Evolutionary conservation across 2,888 invertebrate genomes (phyloP), one percentile per base, ranked within the genome.

Genomic region (Griposia aprilina): DNA sequence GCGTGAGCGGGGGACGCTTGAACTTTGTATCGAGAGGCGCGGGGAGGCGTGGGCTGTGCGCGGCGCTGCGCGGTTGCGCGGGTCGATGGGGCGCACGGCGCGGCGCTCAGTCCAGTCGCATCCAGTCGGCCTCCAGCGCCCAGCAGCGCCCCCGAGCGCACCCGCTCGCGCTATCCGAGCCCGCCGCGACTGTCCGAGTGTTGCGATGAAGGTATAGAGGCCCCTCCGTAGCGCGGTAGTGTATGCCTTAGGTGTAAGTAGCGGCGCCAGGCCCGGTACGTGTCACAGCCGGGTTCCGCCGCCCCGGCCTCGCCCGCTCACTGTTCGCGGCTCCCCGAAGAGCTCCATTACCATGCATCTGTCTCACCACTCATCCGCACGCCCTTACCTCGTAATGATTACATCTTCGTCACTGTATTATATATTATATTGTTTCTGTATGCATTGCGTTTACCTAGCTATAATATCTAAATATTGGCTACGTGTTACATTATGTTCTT

Each of bases 181-280:
- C 84, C 88, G 87, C 90, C 89, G 90, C 90, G 90, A 86, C 91
- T 83, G 88, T 87, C 90, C 92, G 92, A 93, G 92, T 94, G 95
- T 96, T 95, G 96, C 96, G 93, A 96, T 96, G 96, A 95, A 96
- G 96, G 96, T 96, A 96, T 90, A 93, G 92, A 92, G 90, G 89
- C 92, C 93, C 89, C 92, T 91, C 92, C 91, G 92, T 95, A 96
- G 95, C 92, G 94, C 93, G 93, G 90, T 96, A 95, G 94, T 93
- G 93, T 94, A 94, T 93, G 94, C 90, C 91, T 91, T 95, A 94
- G 95, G 93, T 91, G 93, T 95, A 95, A 93, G 94, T 94, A 93
- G 93, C 93, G 92, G 93, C 50, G 90, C 92, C 89, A 87, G 88
- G 88, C 93, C 92, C 93, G 95, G 94, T 94, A 93, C 93, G 95